A percentile compares a stretch with the other conserved stretches of the same genome.
These are phyloP conservation scores for Raja brachyura DNA, from an alignment of 2,113 vertebrate species.

Conservation along the genomic window DNA sequence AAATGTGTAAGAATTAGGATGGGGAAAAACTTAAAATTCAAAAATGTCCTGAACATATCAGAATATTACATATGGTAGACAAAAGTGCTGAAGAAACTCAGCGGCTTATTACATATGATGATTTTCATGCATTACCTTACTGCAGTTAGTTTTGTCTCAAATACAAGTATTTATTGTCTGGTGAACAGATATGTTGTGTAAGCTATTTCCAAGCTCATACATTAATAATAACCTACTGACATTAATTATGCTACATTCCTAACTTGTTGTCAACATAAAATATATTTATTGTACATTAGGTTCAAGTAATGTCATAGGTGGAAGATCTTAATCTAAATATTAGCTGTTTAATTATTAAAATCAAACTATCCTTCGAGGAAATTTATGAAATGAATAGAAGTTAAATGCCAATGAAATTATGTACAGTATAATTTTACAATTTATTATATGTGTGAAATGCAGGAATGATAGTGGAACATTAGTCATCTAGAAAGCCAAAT, in stretches of 20 bases:
- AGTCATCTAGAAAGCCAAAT: background rate
- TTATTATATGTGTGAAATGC: background rate
- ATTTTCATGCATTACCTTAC: background rate
- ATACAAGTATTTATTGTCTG: background rate
- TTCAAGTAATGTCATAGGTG: background rate
- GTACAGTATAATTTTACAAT: background rate
- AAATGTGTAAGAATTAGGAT: background rate
- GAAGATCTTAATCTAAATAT: background rate
- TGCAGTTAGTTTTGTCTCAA: background rate
- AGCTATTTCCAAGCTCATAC: background rate
- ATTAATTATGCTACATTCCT: constrained; percentile 7
- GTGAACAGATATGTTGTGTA: background rate
- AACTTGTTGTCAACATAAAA: background rate
- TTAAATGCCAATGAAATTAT: background rate
- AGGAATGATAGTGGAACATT: background rate
- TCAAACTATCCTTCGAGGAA: background rate
- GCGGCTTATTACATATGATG: too few relatives aligned
- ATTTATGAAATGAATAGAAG: background rate
- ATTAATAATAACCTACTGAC: constrained; percentile 25
- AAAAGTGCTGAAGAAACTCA: too few relatives aligned
- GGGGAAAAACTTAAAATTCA: background rate
- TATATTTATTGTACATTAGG: constrained; percentile 10
- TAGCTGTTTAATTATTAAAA: constrained; percentile 24
- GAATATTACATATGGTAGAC: background rate
- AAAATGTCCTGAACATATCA: background rate